Percentiles rank a stretch among this genome's conserved stretches.
Evolutionary conservation across 2,797 vertebrate genomes (phyloP).

Genomic region (Platalea minor): DNA sequence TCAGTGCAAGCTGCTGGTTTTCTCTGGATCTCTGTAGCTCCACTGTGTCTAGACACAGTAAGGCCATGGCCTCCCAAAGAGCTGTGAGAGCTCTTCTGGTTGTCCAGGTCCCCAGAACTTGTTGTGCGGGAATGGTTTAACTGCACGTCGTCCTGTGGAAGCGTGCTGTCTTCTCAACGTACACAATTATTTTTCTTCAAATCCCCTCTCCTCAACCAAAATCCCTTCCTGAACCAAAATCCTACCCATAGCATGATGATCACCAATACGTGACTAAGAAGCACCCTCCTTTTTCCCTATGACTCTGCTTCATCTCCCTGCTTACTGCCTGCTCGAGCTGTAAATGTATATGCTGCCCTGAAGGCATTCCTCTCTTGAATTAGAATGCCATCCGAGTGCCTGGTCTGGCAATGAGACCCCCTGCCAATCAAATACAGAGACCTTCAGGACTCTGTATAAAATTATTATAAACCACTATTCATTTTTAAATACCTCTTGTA

Average conservation of each 20-base stretch:
- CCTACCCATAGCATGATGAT: neutral
- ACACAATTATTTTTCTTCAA: neutral
- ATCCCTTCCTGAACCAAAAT: neutral
- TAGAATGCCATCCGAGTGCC: neutral
- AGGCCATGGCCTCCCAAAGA: neutral
- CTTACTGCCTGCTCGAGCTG: neutral
- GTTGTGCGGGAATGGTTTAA: neutral
- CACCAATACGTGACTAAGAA: neutral
- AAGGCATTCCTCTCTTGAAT: neutral
- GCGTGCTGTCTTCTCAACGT: neutral
- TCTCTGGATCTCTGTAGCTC: neutral
- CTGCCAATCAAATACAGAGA: slow-evolving; percentile 27
- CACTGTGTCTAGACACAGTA: neutral
- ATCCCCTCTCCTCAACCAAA: neutral
- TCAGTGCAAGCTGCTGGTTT: neutral
- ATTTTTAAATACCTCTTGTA: slow-evolving; percentile 15
- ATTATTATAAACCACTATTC: slow-evolving; percentile 16
- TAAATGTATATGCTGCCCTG: slow-evolving; percentile 5
- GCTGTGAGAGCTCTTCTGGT: neutral
- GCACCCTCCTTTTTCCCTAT: neutral
- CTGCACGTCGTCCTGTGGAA: neutral
- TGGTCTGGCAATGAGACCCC: neutral
- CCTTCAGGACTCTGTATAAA: slow-evolving; percentile 11
- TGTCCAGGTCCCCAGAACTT: neutral
- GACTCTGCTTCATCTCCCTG: neutral